A percentile compares a stretch with the other conserved stretches of the same genome.
Evolutionary conservation across 2,113 vertebrate genomes (phyloP).

Genomic region (Cercocebus atys): DNA sequence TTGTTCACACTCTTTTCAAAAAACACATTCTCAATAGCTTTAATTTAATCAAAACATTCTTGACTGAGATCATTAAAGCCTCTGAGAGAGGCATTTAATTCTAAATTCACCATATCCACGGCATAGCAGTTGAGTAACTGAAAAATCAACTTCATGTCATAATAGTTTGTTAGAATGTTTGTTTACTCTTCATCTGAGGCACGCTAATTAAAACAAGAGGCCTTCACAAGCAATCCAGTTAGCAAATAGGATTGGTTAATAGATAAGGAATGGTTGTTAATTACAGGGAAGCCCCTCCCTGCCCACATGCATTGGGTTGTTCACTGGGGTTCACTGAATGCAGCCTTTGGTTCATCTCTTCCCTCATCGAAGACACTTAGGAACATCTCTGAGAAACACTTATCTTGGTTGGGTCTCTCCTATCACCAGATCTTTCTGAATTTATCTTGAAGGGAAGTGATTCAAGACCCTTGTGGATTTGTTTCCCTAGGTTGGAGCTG

Average conservation of each 20-base stretch:
- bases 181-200: constrained; percentile 85
- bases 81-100: constrained; percentile 84
- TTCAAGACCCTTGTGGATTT: neutral
- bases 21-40: constrained; percentile 78
- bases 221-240: constrained; percentile 83
- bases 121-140: constrained; percentile 82
- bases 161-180: constrained; percentile 86
- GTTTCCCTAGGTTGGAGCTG: neutral
- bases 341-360: neutral
- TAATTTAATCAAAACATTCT: constrained; percentile 85
- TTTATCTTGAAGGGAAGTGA: neutral
- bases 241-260: constrained; percentile 83
- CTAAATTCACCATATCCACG: constrained; percentile 81
- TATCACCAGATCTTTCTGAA: constrained; percentile 23
- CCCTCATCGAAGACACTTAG: neutral
- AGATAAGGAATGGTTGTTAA: constrained; percentile 78
- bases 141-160: constrained; percentile 84
- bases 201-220: constrained; percentile 86
- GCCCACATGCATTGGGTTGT: constrained; percentile 10
- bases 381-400: constrained; percentile 13
- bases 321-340: neutral
- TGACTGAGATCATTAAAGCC: constrained; percentile 82
- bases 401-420: neutral
- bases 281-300: constrained; percentile 71
- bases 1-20: constrained; percentile 75